Evolutionary conservation across 2,113 vertebrate genomes (phyloP).

Genomic region (Eurystomus gularis): DNA sequence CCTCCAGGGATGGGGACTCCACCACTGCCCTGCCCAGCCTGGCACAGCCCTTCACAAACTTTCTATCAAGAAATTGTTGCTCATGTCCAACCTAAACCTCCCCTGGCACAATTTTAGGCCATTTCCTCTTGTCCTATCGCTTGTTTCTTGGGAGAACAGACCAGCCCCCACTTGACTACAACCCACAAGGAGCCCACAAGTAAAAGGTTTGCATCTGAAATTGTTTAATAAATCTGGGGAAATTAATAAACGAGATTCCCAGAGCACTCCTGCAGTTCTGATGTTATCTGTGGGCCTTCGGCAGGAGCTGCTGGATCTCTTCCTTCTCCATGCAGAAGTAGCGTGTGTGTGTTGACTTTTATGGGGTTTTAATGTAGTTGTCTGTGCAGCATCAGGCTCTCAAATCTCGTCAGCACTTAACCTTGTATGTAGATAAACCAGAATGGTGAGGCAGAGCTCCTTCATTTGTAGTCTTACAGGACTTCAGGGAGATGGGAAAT

Average conservation of each 20-base stretch:
- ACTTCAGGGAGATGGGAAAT: not conserved
- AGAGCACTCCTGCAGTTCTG: not conserved
- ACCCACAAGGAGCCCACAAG: not conserved
- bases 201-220: not conserved
- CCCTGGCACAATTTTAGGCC: not conserved
- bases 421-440: not conserved
- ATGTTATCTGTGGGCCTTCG: rapidly evolving
- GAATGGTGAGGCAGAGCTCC: not conserved
- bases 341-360: not conserved
- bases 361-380: not conserved
- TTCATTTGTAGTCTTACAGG: not conserved
- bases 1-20: not conserved
- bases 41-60: not conserved
- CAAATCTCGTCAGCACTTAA: not conserved
- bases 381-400: not conserved
- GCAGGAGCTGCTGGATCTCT: not conserved
- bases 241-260: not conserved
- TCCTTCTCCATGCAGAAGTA: not conserved
- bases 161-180: too few relatives aligned
- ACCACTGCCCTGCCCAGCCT: not conserved
- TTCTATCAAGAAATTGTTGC: not conserved
- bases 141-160: not conserved
- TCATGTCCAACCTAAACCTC: not conserved
- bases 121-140: not conserved
- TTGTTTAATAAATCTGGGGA: not conserved